Conservation (phyloP, 2,888 invertebrate genomes). For the Spodoptera exigua region DNA sequence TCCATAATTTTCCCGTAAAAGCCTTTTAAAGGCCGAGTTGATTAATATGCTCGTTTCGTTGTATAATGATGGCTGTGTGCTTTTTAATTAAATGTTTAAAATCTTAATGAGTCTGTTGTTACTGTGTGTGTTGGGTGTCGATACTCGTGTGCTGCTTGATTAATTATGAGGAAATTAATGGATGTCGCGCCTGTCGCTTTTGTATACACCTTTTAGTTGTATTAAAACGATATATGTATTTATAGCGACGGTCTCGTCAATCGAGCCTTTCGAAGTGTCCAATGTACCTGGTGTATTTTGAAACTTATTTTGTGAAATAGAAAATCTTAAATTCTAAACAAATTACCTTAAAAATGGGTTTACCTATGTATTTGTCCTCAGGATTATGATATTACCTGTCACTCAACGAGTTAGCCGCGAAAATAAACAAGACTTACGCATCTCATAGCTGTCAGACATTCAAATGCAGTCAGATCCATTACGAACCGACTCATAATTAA, state of each 20-base stretch:
- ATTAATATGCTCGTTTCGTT: slow-evolving; percentile 68
- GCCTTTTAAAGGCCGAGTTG: slow-evolving; percentile 55
- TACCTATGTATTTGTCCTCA: too few relatives aligned
- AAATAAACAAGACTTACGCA: not conserved
- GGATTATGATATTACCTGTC: too few relatives aligned
- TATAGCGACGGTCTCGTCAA: too few relatives aligned
- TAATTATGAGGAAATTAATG: too few relatives aligned
- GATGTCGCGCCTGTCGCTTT: too few relatives aligned
- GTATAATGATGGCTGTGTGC: slow-evolving; percentile 68
- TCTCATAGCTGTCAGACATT: too few relatives aligned
- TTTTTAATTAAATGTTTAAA: slow-evolving; percentile 56
- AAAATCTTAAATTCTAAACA: too few relatives aligned
- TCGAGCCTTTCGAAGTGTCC: too few relatives aligned
- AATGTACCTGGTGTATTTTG: not conserved
- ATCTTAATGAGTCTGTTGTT: slow-evolving; percentile 66
- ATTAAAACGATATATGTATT: too few relatives aligned
- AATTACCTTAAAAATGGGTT: too few relatives aligned
- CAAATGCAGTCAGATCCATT: not conserved
- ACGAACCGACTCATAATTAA: slow-evolving; percentile 29
- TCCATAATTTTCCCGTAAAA: slow-evolving; percentile 52
- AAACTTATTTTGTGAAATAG: not conserved
- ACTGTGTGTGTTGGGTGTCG: slow-evolving; percentile 37
- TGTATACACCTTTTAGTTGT: too few relatives aligned
- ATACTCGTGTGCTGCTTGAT: too few relatives aligned
- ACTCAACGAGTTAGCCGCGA: not conserved